Evolutionary conservation across 1,140 invertebrate genomes (phyloP).

Genomic region (Ostrea denselamellosa): DNA sequence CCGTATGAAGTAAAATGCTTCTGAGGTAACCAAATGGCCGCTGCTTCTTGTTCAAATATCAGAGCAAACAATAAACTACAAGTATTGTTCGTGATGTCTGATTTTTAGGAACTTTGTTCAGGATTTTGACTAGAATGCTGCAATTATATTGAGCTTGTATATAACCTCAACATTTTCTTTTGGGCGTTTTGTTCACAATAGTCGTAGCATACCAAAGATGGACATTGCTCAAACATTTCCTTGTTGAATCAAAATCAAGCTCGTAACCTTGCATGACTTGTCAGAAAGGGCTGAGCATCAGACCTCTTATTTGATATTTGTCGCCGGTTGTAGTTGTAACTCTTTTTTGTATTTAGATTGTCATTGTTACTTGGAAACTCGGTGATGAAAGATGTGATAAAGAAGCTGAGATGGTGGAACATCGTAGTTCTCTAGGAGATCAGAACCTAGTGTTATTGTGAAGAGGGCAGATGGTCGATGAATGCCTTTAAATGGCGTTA

Average conservation of each 20-base stretch:
- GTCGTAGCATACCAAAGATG: conserved; percentile 27
- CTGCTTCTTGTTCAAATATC: conserved; percentile 42
- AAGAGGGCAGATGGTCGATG: conserved; percentile 40
- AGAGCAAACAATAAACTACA: conserved; percentile 10
- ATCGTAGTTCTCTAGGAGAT: neutral
- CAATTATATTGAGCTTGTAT: conserved; percentile 40
- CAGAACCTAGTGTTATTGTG: neutral
- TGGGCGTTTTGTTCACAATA: neutral
- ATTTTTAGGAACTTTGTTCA: conserved; percentile 16
- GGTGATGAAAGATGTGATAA: neutral
- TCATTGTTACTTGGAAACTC: neutral
- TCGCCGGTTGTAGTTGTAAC: neutral
- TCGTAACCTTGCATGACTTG: conserved; percentile 17
- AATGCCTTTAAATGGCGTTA: conserved; percentile 6
- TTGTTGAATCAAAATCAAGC: neutral
- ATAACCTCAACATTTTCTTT: conserved; percentile 11
- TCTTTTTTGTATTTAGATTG: neutral
- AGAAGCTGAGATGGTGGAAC: neutral
- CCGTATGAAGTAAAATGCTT: neutral
- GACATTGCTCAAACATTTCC: neutral
- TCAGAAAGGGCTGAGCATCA: conserved; percentile 13
- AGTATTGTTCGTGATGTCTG: conserved; percentile 39
- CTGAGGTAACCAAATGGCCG: conserved; percentile 37
- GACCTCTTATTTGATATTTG: conserved; percentile 14
- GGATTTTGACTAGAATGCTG: neutral